Percentiles rank a stretch among this genome's conserved stretches.
Evolutionary conservation across 2,113 vertebrate genomes (phyloP).

Genomic region (Fregata magnificens): DNA sequence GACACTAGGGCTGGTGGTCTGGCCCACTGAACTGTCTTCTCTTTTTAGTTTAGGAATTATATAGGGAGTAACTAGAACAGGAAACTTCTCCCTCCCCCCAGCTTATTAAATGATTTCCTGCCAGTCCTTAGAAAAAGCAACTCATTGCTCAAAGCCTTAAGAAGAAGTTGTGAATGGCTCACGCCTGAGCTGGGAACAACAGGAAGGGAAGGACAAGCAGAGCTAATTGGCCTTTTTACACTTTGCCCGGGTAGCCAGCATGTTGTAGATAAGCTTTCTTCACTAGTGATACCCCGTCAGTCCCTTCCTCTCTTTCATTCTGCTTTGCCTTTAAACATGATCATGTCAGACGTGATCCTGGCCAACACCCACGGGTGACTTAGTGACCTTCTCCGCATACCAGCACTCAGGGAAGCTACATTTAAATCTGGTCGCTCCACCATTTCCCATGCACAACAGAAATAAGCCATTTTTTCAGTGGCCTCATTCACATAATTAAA

Average conservation of each 20-base stretch:
- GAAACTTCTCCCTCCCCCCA: slow-evolving; percentile 54
- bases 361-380: background rate
- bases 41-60: background rate
- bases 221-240: slow-evolving; percentile 75
- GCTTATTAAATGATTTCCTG: slow-evolving; percentile 78
- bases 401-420: background rate
- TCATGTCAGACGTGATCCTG: slow-evolving; percentile 1
- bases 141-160: slow-evolving; percentile 38
- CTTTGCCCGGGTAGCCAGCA: slow-evolving; percentile 5
- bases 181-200: slow-evolving; percentile 68
- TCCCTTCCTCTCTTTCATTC: slow-evolving; percentile 63
- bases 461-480: background rate
- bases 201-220: slow-evolving; percentile 73
- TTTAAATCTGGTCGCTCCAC: background rate
- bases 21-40: background rate
- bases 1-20: background rate
- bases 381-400: background rate
- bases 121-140: slow-evolving; percentile 65
- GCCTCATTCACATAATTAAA: background rate
- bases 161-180: slow-evolving; percentile 59
- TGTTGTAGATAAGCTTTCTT: slow-evolving; percentile 50
- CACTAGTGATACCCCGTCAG: background rate
- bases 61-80: background rate
- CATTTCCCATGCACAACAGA: background rate
- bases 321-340: slow-evolving; percentile 16